Evolutionary conservation across 2,888 invertebrate genomes (phyloP).

Genomic region (Netelia fuscicornis): DNA sequence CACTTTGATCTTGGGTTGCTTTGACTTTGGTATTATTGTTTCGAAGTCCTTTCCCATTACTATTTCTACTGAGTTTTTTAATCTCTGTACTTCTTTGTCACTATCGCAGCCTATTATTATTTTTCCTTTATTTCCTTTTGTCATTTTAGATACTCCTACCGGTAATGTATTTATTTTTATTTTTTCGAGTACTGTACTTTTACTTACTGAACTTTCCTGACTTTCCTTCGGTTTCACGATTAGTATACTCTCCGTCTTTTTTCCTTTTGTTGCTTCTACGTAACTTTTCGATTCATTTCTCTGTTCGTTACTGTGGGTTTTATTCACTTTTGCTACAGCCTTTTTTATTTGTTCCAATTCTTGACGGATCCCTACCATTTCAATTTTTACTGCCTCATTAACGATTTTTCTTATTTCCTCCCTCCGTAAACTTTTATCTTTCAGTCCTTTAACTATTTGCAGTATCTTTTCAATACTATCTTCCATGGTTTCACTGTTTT

Average conservation of each 20-base stretch:
- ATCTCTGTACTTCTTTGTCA: too few relatives aligned
- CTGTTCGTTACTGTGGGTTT: background rate
- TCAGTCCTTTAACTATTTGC: slow-evolving; percentile 29
- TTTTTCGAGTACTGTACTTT: slow-evolving; percentile 21
- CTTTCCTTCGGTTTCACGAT: slow-evolving; percentile 30
- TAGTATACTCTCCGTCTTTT: background rate
- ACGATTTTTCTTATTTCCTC: slow-evolving; percentile 30
- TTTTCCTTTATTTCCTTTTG: too few relatives aligned
- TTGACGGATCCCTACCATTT: background rate
- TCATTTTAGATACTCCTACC: too few relatives aligned
- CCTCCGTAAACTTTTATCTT: slow-evolving; percentile 7
- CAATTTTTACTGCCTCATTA: background rate
- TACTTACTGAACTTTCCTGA: slow-evolving; percentile 4
- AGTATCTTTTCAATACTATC: background rate
- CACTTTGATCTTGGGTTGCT: slow-evolving; percentile 7
- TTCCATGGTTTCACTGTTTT: background rate
- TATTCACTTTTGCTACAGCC: background rate
- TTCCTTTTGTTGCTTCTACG: background rate
- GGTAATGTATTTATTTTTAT: background rate
- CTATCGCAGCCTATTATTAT: too few relatives aligned
- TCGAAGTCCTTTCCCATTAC: too few relatives aligned
- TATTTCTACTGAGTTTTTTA: too few relatives aligned
- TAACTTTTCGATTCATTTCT: background rate
- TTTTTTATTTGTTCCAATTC: slow-evolving; percentile 29
- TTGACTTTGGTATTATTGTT: background rate